Conservation (phyloP, 1,140 invertebrate genomes). For the Scaptomyza pallida region DNA sequence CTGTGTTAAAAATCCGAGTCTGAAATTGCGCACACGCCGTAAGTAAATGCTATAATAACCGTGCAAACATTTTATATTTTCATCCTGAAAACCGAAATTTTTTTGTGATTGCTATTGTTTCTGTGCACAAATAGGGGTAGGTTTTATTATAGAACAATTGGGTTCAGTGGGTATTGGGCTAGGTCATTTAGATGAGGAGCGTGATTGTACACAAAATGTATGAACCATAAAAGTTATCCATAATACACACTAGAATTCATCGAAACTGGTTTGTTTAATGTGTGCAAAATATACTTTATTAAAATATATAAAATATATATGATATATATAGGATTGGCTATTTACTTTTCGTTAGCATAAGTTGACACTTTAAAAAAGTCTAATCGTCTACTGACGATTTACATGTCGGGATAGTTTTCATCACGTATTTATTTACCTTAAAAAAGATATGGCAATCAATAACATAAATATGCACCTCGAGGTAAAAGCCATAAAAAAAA, state of each 20-base stretch:
- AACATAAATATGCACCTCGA: no score
- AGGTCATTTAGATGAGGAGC: slow-evolving; percentile 58
- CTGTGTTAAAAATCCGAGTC: neutral
- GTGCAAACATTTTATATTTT: slow-evolving; percentile 78
- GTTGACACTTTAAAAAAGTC: no score
- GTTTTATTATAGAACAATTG: slow-evolving; percentile 68
- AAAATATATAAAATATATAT: no score
- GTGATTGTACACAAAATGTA: slow-evolving; percentile 55
- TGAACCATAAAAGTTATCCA: neutral
- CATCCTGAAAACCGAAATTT: slow-evolving; percentile 64
- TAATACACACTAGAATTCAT: slow-evolving; percentile 29
- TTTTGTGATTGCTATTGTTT: slow-evolving; percentile 40
- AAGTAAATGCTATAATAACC: slow-evolving; percentile 77
- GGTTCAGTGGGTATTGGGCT: slow-evolving; percentile 72
- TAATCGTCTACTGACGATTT: no score
- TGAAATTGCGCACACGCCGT: slow-evolving; percentile 70
- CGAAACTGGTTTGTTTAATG: no score
- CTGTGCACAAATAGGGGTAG: slow-evolving; percentile 34
- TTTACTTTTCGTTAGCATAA: no score
- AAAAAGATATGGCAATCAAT: no score
- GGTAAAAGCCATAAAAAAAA: no score
- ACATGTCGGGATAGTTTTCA: no score
- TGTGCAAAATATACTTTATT: neutral
- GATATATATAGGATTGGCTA: no score
- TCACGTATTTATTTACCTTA: no score